These are phyloP conservation scores for Phortica okadai DNA, from an alignment of 2,888 invertebrate genomes.

Conservation along the genomic window DNA sequence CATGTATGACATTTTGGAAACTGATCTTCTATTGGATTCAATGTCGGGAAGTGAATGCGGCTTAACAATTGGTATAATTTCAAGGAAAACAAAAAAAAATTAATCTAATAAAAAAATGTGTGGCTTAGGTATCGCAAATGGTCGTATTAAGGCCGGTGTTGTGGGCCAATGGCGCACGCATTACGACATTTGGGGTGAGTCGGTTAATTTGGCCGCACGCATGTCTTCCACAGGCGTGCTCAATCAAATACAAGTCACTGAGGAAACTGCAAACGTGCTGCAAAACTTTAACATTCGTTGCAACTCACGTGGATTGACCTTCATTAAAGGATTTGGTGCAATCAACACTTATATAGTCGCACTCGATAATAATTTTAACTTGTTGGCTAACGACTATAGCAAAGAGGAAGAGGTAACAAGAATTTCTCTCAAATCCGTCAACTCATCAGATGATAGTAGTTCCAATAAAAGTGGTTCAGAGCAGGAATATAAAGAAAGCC, in stretches of 20 bases:
- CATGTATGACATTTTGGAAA: conserved; percentile 75
- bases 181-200: conserved; percentile 98
- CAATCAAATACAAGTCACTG: conserved; percentile 87
- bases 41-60: not conserved
- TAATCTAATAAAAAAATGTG: conserved; percentile 79
- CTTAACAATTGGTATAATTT: not conserved
- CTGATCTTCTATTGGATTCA: not conserved
- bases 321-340: conserved; percentile 82
- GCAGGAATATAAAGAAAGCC: too few relatives aligned
- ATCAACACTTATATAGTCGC: conserved; percentile 35
- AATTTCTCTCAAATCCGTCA: too few relatives aligned
- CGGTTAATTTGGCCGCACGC: conserved; percentile 96
- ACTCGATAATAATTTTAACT: conserved; percentile 29
- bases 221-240: conserved; percentile 95
- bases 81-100: not conserved
- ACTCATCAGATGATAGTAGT: too few relatives aligned
- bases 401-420: not conserved
- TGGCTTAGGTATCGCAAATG: conserved; percentile 87
- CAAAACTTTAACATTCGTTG: conserved; percentile 83
- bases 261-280: conserved; percentile 83
- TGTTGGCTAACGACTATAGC: conserved; percentile 24
- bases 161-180: conserved; percentile 95
- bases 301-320: conserved; percentile 82
- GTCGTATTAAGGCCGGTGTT: conserved; percentile 94
- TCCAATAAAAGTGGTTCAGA: too few relatives aligned